phyloP scores from a whole-genome alignment of 2,888 invertebrate genomes.

The Acronicta alni region DNA sequence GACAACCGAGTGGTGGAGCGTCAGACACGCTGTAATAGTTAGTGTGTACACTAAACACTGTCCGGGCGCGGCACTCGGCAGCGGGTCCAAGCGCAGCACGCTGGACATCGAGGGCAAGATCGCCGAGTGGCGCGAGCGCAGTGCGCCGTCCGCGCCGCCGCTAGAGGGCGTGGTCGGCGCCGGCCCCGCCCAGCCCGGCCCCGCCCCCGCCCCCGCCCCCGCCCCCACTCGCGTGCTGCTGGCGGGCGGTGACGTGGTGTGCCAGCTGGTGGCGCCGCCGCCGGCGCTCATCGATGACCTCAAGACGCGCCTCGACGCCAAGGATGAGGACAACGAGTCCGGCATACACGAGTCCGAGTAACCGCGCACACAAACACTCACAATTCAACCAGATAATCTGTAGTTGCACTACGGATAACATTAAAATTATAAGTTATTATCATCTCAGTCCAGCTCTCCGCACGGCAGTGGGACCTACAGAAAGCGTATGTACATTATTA shows the following conservation, averaged over 20 bases:
- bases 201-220: conserved; percentile 28
- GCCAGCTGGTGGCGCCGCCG: conserved; percentile 76
- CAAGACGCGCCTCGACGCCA: conserved; percentile 80
- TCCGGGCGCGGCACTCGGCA: conserved; percentile 62
- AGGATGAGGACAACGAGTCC: conserved; percentile 86
- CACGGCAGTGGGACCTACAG: too few species aligned
- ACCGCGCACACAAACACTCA: conserved; percentile 24
- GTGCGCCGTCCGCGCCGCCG: conserved; percentile 58
- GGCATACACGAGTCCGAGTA: conserved; percentile 86
- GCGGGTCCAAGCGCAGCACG: conserved; percentile 86
- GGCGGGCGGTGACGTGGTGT: conserved; percentile 77
- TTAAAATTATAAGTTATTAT: too few species aligned
- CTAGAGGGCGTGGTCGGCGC: conserved; percentile 45
- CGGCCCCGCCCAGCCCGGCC: conserved; percentile 21
- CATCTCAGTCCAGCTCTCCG: too few species aligned
- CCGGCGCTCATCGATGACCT: conserved; percentile 82
- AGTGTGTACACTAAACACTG: conserved; percentile 28
- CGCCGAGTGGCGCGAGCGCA: conserved; percentile 81
- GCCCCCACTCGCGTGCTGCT: conserved; percentile 65
- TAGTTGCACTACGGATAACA: too few species aligned
- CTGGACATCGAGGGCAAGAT: conserved; percentile 88
- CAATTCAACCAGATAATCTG: too few species aligned
- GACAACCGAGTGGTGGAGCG: conserved; percentile 6
- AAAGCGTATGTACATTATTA: too few species aligned
- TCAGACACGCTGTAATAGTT: background rate